Evolutionary conservation across 2,888 invertebrate genomes (phyloP), one percentile per base, ranked within the genome.

Genomic region (Biston betularia): DNA sequence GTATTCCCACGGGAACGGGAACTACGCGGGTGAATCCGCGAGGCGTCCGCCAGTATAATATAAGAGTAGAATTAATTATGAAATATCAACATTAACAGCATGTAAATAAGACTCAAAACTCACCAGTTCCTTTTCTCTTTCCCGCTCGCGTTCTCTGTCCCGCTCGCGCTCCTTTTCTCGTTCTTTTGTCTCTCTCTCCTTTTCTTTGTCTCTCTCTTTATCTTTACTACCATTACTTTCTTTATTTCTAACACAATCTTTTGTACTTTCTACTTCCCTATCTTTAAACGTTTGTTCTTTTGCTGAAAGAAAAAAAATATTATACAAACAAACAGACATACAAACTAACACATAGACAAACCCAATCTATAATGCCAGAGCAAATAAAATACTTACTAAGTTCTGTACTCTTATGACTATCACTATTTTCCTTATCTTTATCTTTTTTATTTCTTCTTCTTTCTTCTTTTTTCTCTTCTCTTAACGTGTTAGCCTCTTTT

Each of bases 141-240:
- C 88, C 33, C 87, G 83, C 69, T 84, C 80, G 34, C 70, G 64
- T 64, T 69, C 75, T 54, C 67, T 63, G 50, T 79, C 96, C 48
- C 12, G 71, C 69, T 69, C 66, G 53, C 65, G 57, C 64, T 81
- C 80, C 40, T 70, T 72, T 54, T 91, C 90, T 61, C 87, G 86
- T 68, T 92, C 74, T 67, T 57, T 72, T 61, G 45, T 45, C 61
- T 71, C 65, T 76, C 65, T 81, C 79, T 70, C 84, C 63, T 57
- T 84, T 44, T 89, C 88, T 59, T 75, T 84, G 33, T 88, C 89
- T 63, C 69, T 87, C 56, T 88, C 70, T 65, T 69, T 70, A 35
- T 74, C 63, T 69, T 65, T 66, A 72, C 72, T 87, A 84, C 73
- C 94, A 92, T 83, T 97, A 96, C 81, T 97, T 74, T 92, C 91